These are phyloP conservation scores for Macrotus californicus DNA, from an alignment of 2,113 vertebrate species.

Conservation along the genomic window DNA sequence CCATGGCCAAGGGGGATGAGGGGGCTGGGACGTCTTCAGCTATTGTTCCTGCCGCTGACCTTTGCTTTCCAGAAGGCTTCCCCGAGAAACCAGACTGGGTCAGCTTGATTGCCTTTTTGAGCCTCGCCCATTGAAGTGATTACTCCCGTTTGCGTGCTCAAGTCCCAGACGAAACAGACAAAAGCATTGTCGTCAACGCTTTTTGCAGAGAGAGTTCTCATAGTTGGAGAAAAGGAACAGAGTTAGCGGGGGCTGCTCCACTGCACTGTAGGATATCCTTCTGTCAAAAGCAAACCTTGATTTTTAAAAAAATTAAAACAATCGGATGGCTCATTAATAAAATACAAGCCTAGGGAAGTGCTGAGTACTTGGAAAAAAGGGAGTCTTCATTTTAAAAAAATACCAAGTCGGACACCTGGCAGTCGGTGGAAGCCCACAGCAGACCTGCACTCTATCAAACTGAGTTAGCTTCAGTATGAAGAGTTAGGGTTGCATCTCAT, in stretches of 20 bases:
- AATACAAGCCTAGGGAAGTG: neutral
- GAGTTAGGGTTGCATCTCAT: neutral
- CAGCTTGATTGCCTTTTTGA: conserved; percentile 41
- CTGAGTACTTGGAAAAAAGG: neutral
- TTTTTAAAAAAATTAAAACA: neutral
- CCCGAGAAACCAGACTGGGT: neutral
- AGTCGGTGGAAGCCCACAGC: neutral
- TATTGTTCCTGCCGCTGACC: conserved; percentile 47
- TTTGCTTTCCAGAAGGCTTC: conserved; percentile 26
- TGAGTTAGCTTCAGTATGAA: neutral
- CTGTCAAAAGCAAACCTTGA: neutral
- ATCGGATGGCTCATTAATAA: neutral
- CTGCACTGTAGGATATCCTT: too few relatives aligned
- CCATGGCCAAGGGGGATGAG: neutral
- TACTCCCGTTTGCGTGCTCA: neutral
- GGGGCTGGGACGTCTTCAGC: neutral
- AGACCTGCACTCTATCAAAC: neutral
- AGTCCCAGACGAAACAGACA: neutral
- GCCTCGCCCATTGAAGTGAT: conserved; percentile 42
- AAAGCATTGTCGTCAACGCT: neutral
- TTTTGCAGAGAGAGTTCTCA: neutral
- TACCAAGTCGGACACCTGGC: neutral
- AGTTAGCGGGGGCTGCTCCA: neutral
- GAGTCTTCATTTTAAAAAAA: neutral
- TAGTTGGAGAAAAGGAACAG: neutral